Conservation (phyloP, 1,140 invertebrate species). For the Drosophila fuyamai region DNA sequence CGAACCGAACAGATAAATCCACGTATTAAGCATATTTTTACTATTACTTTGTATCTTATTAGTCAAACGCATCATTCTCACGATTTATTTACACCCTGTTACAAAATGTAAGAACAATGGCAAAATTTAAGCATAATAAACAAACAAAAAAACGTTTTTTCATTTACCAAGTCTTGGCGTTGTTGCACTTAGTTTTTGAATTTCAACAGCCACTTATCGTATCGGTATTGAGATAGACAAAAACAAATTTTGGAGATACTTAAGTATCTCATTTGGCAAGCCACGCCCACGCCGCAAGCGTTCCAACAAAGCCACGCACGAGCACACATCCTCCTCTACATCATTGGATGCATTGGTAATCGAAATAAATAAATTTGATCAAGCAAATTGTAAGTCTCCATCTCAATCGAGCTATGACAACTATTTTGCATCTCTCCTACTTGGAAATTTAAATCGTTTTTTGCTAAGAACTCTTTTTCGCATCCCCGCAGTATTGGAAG, state of each 20-base stretch:
- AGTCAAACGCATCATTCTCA: slow-evolving; percentile 74
- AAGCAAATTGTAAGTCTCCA: slow-evolving; percentile 78
- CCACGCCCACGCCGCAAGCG: slow-evolving; percentile 71
- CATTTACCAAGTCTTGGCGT: slow-evolving; percentile 64
- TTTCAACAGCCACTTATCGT: slow-evolving; percentile 31
- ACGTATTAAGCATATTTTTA: slow-evolving; percentile 63
- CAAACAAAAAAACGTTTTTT: slow-evolving; percentile 70
- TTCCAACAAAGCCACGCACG: slow-evolving; percentile 62
- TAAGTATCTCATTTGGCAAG: slow-evolving; percentile 36
- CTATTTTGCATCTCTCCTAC: slow-evolving; percentile 12
- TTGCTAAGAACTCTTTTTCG: slow-evolving; percentile 10
- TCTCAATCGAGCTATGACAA: slow-evolving; percentile 58
- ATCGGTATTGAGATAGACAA: slow-evolving; percentile 37
- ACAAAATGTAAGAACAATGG: slow-evolving; percentile 78
- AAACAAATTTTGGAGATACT: slow-evolving; percentile 48
- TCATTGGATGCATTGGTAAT: slow-evolving; percentile 80
- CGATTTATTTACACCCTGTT: slow-evolving; percentile 81
- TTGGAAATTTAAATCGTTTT: background rate
- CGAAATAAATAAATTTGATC: slow-evolving; percentile 61
- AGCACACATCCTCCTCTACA: slow-evolving; percentile 65
- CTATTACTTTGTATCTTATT: slow-evolving; percentile 75
- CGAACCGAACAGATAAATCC: slow-evolving; percentile 27
- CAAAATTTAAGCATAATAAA: slow-evolving; percentile 58
- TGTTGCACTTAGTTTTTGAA: slow-evolving; percentile 64
- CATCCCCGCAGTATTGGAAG: slow-evolving; percentile 75